Evolutionary conservation across 2,113 vertebrate genomes (phyloP), one percentile per base, ranked within the genome.

Genomic region (Heterocephalus glaber): DNA sequence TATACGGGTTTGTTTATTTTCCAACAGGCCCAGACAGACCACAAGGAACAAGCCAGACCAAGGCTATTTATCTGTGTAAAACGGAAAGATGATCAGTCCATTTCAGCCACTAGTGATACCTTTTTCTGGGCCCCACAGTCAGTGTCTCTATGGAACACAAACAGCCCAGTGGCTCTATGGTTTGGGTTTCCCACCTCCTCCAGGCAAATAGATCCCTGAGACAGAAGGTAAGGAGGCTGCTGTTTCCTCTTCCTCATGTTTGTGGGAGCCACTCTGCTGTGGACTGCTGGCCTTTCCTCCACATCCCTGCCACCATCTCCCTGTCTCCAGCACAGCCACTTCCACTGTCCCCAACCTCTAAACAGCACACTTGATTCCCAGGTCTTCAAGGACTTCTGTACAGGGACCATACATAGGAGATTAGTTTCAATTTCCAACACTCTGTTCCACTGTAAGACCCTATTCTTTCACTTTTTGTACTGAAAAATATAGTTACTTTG

Each of bases 1-100:
- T 81, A 6, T 63, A 85, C 17, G 35, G 0, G 10, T 89, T 96
- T 92, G 76, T 96, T 94, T 86, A 83, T 86, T 93, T 92, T 96
- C 61, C 63, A 92, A 60, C 17, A 95, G 86, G 88, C 63, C 89
- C 44, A 94, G 82, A 95, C 65, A 97, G 68, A 84, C 86, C 95
- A 92, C 80, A 96, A 28, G 38, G 96, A 93, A 92, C 30, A 96
- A 86, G 83, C 44, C 63, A 77, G 74, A 87, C 63, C 41, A 54
- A 97, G 85, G 80, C 81, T 96, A 63, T 91, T 74, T 79, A 74
- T 94, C 83, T 83, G 63, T 89, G 30, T 91, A 93, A 97, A 96
- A 96, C 61, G 93, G 95, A 98, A 97, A 97, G 89, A 77, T 68
- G 93, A 95, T 93, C 61, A 68, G 52, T 87, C 79, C 26, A 30